These are phyloP conservation scores for Austrofundulus limnaeus DNA, from an alignment of 2,113 vertebrate species.

Conservation along the genomic window DNA sequence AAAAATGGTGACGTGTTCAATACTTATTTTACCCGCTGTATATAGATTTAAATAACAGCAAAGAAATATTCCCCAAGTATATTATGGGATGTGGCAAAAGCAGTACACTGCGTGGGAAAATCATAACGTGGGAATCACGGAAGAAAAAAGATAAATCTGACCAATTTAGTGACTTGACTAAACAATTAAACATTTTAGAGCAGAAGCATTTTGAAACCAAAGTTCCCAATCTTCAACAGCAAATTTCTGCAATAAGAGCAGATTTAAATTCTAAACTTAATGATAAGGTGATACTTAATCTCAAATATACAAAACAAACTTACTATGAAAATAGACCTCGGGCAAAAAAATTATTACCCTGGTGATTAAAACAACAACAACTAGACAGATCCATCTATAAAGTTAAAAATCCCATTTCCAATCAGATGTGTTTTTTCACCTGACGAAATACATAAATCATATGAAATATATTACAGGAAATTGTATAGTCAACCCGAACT, in stretches of 20 bases:
- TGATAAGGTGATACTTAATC: neutral
- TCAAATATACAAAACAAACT: neutral
- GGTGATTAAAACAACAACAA: neutral
- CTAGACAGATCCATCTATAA: neutral
- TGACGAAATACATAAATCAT: slow-evolving; percentile 2
- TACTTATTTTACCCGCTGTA: no score
- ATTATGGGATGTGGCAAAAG: neutral
- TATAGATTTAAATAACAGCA: neutral
- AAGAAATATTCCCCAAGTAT: neutral
- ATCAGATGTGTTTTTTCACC: neutral
- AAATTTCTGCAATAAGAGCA: neutral
- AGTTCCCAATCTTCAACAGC: neutral
- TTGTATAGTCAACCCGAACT: neutral
- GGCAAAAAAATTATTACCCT: neutral
- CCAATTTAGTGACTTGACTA: neutral
- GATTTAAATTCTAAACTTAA: neutral
- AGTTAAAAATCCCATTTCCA: neutral
- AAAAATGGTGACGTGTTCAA: no score
- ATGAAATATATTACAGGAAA: slow-evolving; percentile 5
- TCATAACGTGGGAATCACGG: neutral
- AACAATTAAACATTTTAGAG: neutral
- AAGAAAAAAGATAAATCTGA: neutral
- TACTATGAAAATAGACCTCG: slow-evolving; percentile 1
- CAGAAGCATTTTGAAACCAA: neutral
- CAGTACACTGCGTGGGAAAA: neutral